Evolutionary conservation across 53 echinoderm and acorn worm species (phyloP), one percentile per base, ranked within the genome.

Genomic region (Antedon mediterranea): DNA sequence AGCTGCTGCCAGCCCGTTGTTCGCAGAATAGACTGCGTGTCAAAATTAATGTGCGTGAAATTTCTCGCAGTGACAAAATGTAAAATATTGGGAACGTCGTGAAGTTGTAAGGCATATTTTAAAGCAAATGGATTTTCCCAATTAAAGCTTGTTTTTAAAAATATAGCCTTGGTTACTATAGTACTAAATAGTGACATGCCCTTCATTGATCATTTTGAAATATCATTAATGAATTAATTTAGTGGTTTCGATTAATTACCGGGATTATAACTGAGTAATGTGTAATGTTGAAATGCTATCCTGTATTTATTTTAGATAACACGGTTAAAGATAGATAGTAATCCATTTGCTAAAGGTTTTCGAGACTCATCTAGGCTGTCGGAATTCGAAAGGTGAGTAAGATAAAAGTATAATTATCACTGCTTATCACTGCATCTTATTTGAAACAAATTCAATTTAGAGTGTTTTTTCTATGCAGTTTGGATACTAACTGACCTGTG

Each of bases 261-360:
- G 23, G 14, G 41, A 41, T 13, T 57, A 23, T 37, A 37, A 11
- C 1, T 57, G 7, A 57, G 18, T 57, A 57, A 57, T 57, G 57
- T 57, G 9, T 18, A 57, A 57, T 8, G 57, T 26, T 57, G 57
- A 57, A 6, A 57, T 57, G 2, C 14, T 15, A 57, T 57, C 23
- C 26, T 26, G 30, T 72, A 71, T 82, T 81, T 82, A 34, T 72
- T 76, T 27, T 79, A 95, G 95, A 95, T 95, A 13, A 95, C 95
- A 0, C 44, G 95, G 28, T 71, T 95, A 29, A 95, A 95, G 83
- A 95, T 95, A 14, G 95, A 95, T 86, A 95, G 95, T 76, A 91
- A 95, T 43, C 95, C 95, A 0, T 95, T 95, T 72, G 95, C 95
- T 28, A 95, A 95, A 78, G 95, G 95, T 30, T 95, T 95, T 73